These are phyloP conservation scores for Oscheius onirici DNA, from an alignment of 2,888 invertebrate genomes.

Conservation along the genomic window DNA sequence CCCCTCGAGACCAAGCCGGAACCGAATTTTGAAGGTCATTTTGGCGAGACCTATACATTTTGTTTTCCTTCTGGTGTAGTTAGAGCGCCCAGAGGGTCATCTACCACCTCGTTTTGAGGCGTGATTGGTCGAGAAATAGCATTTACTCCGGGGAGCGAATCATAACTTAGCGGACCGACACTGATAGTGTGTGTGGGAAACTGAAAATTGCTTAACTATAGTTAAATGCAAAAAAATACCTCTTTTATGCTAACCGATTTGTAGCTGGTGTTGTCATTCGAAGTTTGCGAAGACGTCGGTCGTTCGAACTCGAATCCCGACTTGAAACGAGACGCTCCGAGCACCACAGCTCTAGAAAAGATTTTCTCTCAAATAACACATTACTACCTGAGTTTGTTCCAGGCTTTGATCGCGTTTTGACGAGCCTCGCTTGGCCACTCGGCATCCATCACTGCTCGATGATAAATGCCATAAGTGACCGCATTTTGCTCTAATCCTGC, in stretches of 20 bases:
- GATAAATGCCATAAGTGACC: slow-evolving; percentile 91
- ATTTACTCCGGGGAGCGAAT: background rate
- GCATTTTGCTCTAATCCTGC: slow-evolving; percentile 95
- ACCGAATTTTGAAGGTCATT: no score
- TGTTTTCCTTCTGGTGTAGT: background rate
- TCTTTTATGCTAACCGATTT: slow-evolving; percentile 19
- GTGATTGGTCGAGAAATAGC: background rate
- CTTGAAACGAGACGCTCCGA: slow-evolving; percentile 25
- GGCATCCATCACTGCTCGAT: slow-evolving; percentile 78
- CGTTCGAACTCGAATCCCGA: slow-evolving; percentile 19
- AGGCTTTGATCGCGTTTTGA: slow-evolving; percentile 54
- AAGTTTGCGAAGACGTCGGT: background rate
- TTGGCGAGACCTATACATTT: no score
- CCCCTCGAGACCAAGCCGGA: no score
- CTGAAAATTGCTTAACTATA: background rate
- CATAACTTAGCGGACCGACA: slow-evolving; percentile 7
- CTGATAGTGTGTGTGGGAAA: slow-evolving; percentile 20
- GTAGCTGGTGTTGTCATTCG: slow-evolving; percentile 4
- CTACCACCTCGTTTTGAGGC: background rate
- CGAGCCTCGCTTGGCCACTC: slow-evolving; percentile 61
- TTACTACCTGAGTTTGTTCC: slow-evolving; percentile 51
- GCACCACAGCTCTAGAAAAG: slow-evolving; percentile 7
- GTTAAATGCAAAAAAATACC: background rate
- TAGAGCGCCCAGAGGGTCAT: slow-evolving; percentile 25
- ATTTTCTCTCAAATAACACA: background rate